Base-by-base conservation (phyloP, 2,888 invertebrate species). In the Coecobrya sp. region DNA sequence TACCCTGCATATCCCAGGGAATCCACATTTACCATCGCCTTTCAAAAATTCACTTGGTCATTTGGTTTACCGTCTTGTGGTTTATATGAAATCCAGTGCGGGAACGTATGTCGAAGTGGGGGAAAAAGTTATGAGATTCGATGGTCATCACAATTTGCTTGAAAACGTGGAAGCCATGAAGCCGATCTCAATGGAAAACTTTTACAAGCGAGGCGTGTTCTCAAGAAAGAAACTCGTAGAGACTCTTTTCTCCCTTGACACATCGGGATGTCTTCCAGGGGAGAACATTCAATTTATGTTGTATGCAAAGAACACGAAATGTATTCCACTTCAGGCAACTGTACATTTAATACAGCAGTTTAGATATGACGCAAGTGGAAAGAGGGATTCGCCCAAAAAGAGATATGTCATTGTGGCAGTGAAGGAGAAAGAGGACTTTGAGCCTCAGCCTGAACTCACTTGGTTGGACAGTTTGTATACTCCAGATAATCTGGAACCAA, bases 251-350 rank as follows among this genome's bases (percentile, higher is more conserved):
- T 85, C 92, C 0, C 27, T 89, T 8, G 88, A 92, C 8, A 76
- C 79, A 2, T 45, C 92, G 0, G 92, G 92, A 8, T 92, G 62
- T 49, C 85, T 92, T 19, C 68, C 92, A 10, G 92, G 65, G 8
- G 92, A 92, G n/a, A 25, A 16, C n/a, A 65, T 92, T 36, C 89
- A 62, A 1, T 92, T 92, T 45, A 65, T 92, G 65, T 55, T 92
- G 36, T 92, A 65, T 42, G 88, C 68, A 0, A 84, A 62, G 68
- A 92, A 92, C 76, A 62, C 55, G 0, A 92, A 92, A 62, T 89
- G 88, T 13, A 88, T 92, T 36, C 85, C 88, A 16, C 68, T 92
- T n/a, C 65, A 89, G 16, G 5, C 76, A 42, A 49, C 73, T 8
- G 79, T 92, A n/a, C 84, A 92, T 10, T 49, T 92, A 7, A 11